These are phyloP conservation scores for Chromoteleia sp. DNA, from an alignment of 2,888 invertebrate species.

Conservation along the genomic window DNA sequence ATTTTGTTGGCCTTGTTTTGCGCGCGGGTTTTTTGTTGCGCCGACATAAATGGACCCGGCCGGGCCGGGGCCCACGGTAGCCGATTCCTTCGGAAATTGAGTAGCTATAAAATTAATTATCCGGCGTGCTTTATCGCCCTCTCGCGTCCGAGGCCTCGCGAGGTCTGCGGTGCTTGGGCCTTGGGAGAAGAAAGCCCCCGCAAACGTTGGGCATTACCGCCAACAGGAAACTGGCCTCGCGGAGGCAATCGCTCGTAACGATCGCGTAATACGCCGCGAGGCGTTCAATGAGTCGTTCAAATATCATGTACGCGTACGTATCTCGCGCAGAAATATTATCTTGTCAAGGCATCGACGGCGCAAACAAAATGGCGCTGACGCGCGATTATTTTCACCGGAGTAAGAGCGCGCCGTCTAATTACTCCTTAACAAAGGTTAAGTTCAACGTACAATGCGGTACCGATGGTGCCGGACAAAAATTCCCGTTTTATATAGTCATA, in stretches of 20 bases:
- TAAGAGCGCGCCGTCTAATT: constrained; percentile 2
- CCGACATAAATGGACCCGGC: constrained; percentile 69
- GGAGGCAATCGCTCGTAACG: constrained; percentile 71
- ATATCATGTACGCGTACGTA: constrained; percentile 58
- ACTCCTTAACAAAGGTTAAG: constrained; percentile 16
- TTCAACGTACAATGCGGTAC: constrained; percentile 21
- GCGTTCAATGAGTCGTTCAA: constrained; percentile 71
- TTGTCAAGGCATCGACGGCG: constrained; percentile 58
- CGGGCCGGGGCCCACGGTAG: constrained; percentile 79
- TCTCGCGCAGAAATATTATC: constrained; percentile 63
- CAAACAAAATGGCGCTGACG: constrained; percentile 61
- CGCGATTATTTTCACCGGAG: background rate
- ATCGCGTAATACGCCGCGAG: constrained; percentile 72
- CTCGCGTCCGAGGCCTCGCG: constrained; percentile 71
- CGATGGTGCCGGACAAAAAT: background rate
- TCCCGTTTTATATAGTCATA: no score
- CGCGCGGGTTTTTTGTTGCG: constrained; percentile 38
- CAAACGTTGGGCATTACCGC: constrained; percentile 64
- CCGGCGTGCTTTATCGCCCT: constrained; percentile 82
- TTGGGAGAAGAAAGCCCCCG: constrained; percentile 69
- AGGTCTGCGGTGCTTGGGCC: constrained; percentile 67
- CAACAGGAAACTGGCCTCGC: constrained; percentile 70
- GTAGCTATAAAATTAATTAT: constrained; percentile 85
- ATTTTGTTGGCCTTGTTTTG: constrained; percentile 64
- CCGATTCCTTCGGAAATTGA: constrained; percentile 84